phyloP scores from a whole-genome alignment of 2,888 invertebrate genomes.

The Ochropacha duplaris region DNA sequence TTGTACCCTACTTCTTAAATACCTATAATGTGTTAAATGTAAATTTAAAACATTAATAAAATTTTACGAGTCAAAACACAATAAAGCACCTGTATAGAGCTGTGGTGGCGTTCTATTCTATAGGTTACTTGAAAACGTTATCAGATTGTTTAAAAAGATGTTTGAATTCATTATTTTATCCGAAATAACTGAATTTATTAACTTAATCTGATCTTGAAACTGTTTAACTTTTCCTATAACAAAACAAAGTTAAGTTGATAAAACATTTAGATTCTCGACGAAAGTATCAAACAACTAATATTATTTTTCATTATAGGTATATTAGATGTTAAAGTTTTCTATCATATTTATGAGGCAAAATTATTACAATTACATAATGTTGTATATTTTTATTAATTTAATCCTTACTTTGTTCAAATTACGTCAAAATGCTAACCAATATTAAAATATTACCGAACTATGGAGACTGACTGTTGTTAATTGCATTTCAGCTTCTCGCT shows the following conservation, averaged over 20 bases:
- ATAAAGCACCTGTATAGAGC: background rate
- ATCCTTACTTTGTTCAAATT: too few species aligned
- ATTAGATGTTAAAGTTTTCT: too few species aligned
- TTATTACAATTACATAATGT: too few species aligned
- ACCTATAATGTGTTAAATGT: background rate
- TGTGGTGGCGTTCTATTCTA: background rate
- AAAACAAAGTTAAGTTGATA: too few species aligned
- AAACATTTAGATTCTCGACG: too few species aligned
- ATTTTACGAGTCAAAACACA: background rate
- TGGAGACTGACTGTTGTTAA: background rate
- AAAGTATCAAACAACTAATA: too few species aligned
- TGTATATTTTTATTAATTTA: too few species aligned
- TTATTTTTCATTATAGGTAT: too few species aligned
- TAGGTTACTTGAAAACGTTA: background rate
- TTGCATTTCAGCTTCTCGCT: background rate
- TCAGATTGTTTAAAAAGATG: background rate
- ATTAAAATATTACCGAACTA: background rate
- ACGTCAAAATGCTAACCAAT: background rate
- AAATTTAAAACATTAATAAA: background rate
- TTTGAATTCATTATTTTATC: background rate
- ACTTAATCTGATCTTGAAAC: background rate
- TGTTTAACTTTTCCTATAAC: background rate
- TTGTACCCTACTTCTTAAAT: background rate
- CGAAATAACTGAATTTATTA: background rate
- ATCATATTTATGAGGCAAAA: too few species aligned